Evolutionary conservation across 2,888 invertebrate species (phyloP).

Genomic region (Mythimna ferrago): DNA sequence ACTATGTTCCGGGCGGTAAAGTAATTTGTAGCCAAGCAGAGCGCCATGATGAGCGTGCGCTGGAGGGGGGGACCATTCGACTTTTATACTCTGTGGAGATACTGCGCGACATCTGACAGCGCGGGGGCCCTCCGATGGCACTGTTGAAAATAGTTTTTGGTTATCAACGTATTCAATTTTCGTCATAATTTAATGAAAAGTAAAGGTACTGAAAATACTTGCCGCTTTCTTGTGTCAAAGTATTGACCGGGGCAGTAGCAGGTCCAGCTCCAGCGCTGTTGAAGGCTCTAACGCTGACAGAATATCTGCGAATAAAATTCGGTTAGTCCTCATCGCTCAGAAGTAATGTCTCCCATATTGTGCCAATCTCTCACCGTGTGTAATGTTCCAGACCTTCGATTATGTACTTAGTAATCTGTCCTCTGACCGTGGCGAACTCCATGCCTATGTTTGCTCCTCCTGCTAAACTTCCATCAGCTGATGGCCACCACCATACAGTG

Average conservation of each 20-base stretch:
- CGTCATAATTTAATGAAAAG: too few relatives aligned
- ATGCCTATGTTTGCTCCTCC: slow-evolving; percentile 84
- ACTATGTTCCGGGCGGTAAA: slow-evolving; percentile 93
- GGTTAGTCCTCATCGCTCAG: slow-evolving; percentile 3
- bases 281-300: slow-evolving; percentile 96
- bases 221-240: slow-evolving; percentile 96
- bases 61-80: slow-evolving; percentile 94
- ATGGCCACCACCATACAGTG: slow-evolving; percentile 93
- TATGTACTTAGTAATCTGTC: slow-evolving; percentile 93
- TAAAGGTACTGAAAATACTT: slow-evolving; percentile 66
- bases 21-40: slow-evolving; percentile 96
- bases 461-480: slow-evolving; percentile 83
- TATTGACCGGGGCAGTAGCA: slow-evolving; percentile 93
- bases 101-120: slow-evolving; percentile 94
- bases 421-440: slow-evolving; percentile 93
- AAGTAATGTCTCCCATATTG: neutral
- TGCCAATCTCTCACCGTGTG: slow-evolving; percentile 88
- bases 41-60: slow-evolving; percentile 94
- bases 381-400: slow-evolving; percentile 95
- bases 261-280: slow-evolving; percentile 96
- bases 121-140: slow-evolving; percentile 95
- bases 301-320: slow-evolving; percentile 89
- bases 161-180: neutral
- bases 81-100: slow-evolving; percentile 95
- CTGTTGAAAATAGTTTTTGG: slow-evolving; percentile 76